Percentiles rank a stretch among this genome's conserved stretches.
Conservation (phyloP, 2,113 vertebrate species). For the Rhagologus leucostigma region DNA sequence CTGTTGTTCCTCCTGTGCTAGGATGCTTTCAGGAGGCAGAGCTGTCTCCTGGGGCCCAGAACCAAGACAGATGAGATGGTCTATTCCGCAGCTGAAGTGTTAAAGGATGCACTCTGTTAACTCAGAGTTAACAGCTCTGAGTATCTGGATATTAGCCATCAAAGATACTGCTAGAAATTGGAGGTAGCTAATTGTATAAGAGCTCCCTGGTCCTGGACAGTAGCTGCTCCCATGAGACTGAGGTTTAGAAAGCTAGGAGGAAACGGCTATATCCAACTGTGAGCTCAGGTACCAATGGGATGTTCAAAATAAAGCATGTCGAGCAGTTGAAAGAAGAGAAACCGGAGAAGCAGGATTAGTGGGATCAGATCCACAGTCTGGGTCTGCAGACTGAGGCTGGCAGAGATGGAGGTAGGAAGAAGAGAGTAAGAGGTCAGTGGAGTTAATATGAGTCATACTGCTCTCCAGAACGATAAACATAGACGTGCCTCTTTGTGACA, state of each 20-base stretch:
- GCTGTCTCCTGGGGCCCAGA: background rate
- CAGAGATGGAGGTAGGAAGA: background rate
- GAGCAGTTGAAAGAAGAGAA: background rate
- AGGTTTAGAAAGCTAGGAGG: background rate
- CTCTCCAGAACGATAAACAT: background rate
- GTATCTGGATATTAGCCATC: background rate
- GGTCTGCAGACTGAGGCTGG: background rate
- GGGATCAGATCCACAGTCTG: background rate
- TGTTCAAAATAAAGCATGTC: background rate
- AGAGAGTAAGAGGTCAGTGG: background rate
- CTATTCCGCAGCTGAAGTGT: background rate
- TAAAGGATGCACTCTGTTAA: rapidly evolving
- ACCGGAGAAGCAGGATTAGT: background rate
- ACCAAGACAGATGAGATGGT: background rate
- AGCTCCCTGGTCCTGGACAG: background rate
- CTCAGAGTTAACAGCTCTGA: no score
- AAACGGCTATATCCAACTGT: background rate
- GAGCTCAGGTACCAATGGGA: background rate
- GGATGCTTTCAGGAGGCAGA: background rate
- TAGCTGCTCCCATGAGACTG: background rate
- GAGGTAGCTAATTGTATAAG: background rate
- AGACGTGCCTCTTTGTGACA: background rate
- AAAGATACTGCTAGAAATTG: background rate
- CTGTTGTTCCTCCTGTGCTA: background rate
- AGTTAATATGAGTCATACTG: background rate